A percentile compares a stretch with the other conserved stretches of the same genome.
phyloP scores from a whole-genome alignment of 30 jellyfish, hydroid and myxozoan species.

The Hydra vulgaris region DNA sequence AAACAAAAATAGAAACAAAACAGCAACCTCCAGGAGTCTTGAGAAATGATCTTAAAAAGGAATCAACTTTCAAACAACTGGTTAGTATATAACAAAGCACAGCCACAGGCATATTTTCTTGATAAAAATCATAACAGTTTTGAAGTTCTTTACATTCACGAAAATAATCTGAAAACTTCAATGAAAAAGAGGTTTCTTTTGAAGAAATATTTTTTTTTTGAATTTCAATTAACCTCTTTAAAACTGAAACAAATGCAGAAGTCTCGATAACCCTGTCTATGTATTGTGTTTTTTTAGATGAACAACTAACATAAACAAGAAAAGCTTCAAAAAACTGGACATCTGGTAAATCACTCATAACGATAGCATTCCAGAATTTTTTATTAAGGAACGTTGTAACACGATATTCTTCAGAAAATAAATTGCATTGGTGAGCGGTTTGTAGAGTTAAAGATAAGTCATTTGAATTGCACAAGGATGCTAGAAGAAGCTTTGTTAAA shows the following conservation, averaged over 20 bases:
- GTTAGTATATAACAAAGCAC: not conserved
- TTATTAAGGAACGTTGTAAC: not conserved
- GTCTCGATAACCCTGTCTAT: not conserved
- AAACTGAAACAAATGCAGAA: not conserved
- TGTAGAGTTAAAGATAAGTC: not conserved
- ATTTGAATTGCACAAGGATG: not conserved
- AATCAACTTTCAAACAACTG: constrained; percentile 2
- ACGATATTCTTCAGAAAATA: constrained; percentile 5
- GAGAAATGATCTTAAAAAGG: not conserved
- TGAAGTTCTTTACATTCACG: not conserved
- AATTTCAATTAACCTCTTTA: not conserved
- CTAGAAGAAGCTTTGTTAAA: not conserved
- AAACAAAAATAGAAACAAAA: not conserved
- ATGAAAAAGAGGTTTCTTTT: not conserved
- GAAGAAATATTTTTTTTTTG: not conserved
- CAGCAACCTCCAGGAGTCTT: not conserved
- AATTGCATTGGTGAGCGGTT: constrained; percentile 3
- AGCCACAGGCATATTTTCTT: constrained; percentile 2
- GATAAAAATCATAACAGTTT: not conserved
- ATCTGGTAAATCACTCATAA: not conserved
- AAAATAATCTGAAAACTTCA: not conserved
- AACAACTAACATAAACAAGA: not conserved
- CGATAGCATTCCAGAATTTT: not conserved
- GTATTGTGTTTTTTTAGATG: constrained; percentile 7
- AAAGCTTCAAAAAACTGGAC: constrained; percentile 5